Conservation (phyloP, 2,888 invertebrate species). For the Megaustenia siamemsis region DNA sequence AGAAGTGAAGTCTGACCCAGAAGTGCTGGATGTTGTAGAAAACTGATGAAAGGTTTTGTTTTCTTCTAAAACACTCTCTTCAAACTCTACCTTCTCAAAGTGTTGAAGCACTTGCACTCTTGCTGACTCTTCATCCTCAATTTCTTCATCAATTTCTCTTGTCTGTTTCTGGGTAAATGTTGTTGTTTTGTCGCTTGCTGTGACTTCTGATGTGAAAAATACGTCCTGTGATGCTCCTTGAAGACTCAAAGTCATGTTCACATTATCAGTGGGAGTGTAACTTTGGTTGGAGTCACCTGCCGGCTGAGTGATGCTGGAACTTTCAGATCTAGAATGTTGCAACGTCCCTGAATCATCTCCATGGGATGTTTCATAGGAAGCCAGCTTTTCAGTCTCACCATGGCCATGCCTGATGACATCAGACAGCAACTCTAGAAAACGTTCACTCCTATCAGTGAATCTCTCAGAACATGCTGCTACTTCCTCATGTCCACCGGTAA, state of each 20-base stretch:
- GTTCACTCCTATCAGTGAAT: slow-evolving; percentile 60
- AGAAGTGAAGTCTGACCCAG: slow-evolving; percentile 61
- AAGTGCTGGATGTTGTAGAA: slow-evolving; percentile 56
- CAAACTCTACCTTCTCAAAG: background rate
- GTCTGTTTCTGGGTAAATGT: slow-evolving; percentile 4
- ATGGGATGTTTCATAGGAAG: background rate
- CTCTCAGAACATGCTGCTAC: slow-evolving; percentile 27
- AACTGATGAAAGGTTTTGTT: slow-evolving; percentile 61
- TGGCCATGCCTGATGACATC: slow-evolving; percentile 35
- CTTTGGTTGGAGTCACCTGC: slow-evolving; percentile 6
- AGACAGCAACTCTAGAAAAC: slow-evolving; percentile 54
- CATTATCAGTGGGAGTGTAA: slow-evolving; percentile 33
- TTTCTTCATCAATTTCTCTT: background rate
- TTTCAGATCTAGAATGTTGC: background rate
- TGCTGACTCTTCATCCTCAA: background rate
- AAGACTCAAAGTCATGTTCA: slow-evolving; percentile 48
- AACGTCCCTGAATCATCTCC: background rate
- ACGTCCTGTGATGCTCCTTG: slow-evolving; percentile 52
- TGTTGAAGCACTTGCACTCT: background rate
- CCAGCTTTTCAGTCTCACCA: background rate
- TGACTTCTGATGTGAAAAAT: slow-evolving; percentile 63
- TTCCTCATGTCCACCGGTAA: background rate
- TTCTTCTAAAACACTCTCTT: background rate
- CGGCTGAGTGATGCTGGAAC: background rate
- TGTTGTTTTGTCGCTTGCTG: background rate